phyloP scores from a whole-genome alignment of 2,888 invertebrate species.

The Hoplodrina blanda region DNA sequence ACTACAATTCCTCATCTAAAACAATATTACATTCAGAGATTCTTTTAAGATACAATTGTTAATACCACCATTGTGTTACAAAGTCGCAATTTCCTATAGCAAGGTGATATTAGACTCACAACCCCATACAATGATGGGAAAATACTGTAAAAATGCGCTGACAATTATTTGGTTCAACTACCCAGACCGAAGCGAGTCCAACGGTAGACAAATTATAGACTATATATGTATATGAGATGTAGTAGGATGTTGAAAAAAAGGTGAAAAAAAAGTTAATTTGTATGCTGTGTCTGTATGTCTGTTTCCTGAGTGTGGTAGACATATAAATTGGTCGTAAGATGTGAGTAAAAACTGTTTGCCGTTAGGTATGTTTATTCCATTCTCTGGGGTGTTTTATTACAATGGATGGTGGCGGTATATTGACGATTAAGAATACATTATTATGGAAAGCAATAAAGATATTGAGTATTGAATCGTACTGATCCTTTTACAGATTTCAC shows the following conservation, averaged over 20 bases:
- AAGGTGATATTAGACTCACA: constrained; percentile 66
- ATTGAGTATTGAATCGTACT: too few species aligned
- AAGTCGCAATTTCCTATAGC: constrained; percentile 63
- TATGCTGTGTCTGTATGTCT: constrained; percentile 34
- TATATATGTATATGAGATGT: constrained; percentile 58
- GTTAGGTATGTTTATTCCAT: not conserved
- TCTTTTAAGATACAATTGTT: constrained; percentile 63
- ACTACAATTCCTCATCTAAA: constrained; percentile 60
- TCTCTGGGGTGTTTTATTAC: not conserved
- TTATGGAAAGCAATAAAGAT: too few species aligned
- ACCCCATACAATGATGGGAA: constrained; percentile 75
- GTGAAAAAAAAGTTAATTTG: constrained; percentile 54
- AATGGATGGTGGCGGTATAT: not conserved
- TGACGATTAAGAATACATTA: too few species aligned
- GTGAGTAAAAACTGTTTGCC: constrained; percentile 18
- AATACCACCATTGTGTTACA: constrained; percentile 59
- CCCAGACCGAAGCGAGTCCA: constrained; percentile 66
- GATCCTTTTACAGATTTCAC: too few species aligned
- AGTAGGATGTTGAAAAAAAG: constrained; percentile 49
- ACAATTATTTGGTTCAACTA: constrained; percentile 78
- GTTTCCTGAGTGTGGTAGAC: constrained; percentile 45
- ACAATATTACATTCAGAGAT: constrained; percentile 64
- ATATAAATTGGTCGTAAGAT: constrained; percentile 29
- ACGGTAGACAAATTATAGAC: constrained; percentile 63
- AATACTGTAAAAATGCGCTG: constrained; percentile 59